A percentile compares a stretch with the other conserved stretches of the same genome.
phyloP scores from a whole-genome alignment of 1,140 invertebrate species.

The Drosophila bipectinata region DNA sequence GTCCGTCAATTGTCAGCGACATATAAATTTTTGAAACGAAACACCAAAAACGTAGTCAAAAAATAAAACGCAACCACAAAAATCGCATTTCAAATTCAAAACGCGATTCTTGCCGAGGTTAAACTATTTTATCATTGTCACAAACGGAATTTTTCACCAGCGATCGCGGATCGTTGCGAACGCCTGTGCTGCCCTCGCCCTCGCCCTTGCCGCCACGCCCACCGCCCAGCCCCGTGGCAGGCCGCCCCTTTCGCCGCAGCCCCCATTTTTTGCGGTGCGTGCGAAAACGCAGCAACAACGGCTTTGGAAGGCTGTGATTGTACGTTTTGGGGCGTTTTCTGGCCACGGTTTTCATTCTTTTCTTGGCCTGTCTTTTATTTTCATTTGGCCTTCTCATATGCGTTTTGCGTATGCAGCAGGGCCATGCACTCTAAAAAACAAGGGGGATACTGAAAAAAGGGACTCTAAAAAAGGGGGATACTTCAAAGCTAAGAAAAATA shows the following conservation, averaged over 20 bases:
- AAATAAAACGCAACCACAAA: slow-evolving; percentile 48
- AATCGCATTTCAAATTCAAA: slow-evolving; percentile 81
- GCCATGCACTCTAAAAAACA: neutral
- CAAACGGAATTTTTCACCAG: slow-evolving; percentile 82
- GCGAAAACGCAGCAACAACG: slow-evolving; percentile 76
- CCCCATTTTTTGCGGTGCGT: slow-evolving; percentile 65
- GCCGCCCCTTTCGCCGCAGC: slow-evolving; percentile 18
- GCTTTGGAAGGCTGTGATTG: slow-evolving; percentile 35
- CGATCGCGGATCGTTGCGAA: slow-evolving; percentile 53
- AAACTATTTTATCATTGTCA: slow-evolving; percentile 83
- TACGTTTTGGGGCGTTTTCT: slow-evolving; percentile 81
- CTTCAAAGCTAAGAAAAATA: no score
- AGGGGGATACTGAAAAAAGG: neutral
- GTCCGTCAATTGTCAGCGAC: slow-evolving; percentile 48
- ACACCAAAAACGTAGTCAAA: slow-evolving; percentile 52
- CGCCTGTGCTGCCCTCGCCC: slow-evolving; percentile 34
- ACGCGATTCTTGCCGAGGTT: slow-evolving; percentile 79
- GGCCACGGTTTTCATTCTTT: slow-evolving; percentile 69
- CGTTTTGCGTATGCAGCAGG: slow-evolving; percentile 65
- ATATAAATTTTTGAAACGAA: slow-evolving; percentile 72
- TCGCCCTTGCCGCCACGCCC: slow-evolving; percentile 40
- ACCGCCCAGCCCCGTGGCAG: neutral
- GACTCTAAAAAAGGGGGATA: neutral
- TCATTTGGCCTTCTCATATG: slow-evolving; percentile 54
- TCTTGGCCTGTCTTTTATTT: slow-evolving; percentile 34